Evolutionary conservation across 2,113 vertebrate genomes (phyloP), one percentile per base, ranked within the genome.

Genomic region (Oncorhynchus keta): DNA sequence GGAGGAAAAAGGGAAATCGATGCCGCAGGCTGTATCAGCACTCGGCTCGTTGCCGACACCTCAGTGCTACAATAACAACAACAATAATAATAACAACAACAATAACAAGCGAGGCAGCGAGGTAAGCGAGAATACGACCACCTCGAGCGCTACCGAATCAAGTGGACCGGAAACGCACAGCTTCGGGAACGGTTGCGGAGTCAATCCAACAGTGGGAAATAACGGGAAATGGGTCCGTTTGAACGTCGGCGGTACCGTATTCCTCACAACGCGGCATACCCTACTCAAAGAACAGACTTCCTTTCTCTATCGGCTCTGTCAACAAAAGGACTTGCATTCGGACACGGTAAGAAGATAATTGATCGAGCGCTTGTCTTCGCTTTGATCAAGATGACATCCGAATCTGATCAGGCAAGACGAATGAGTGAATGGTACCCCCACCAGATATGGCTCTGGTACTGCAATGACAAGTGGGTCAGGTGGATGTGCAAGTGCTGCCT

Each of bases 261-360:
- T 99, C 92, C 93, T 99, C 82, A 99, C 97, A 84, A 99, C 98
- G 81, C 93, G 95, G 83, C 98, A 99, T 76, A 99, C 97, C 18
- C 90, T 99, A 71, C 96, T 98, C 67, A 95, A 97, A 84, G 98
- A 99, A 83, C 98, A 97, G 91, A 98, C 97, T 82, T 99, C 97
- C 61, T 98, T 99, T 88, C 94, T 99, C 73, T 98, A 97, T 91
- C 95, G 96, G 77, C 90, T 99, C 83, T 99, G 98, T 89, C 98
- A 98, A 87, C 96, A 98, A 73, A 96, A 98, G 86, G 97, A 99
- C 94, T 95, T 98, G 86, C 96, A 98, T 89, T 99, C 97, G 1
- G 98, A 99, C 88, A 96, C 94, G 96, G 98, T 99, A 94, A 95
- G 94, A 77, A 16, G 18, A 70, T 69, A 24, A 39, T 73, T 66